Evolutionary conservation across 2,888 invertebrate genomes (phyloP).

Genomic region (Ptycholaimellus sp.): DNA sequence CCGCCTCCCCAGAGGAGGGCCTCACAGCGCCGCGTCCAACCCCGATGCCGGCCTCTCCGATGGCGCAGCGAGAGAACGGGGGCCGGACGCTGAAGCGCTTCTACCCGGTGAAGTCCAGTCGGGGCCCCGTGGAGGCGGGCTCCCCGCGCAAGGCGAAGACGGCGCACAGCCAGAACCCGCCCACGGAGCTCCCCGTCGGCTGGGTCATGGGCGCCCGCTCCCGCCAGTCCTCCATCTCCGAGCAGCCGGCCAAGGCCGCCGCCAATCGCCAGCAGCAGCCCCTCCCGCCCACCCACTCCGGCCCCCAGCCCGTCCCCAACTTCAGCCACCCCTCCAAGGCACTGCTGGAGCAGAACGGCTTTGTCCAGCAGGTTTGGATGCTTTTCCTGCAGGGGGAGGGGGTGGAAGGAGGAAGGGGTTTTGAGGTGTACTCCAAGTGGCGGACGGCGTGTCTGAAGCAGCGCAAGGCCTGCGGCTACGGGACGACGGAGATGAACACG

Average conservation of each 20-base stretch:
- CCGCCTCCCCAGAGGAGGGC: neutral
- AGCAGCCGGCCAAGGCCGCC: conserved; percentile 1
- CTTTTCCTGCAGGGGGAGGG: too few species aligned
- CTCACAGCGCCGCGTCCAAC: neutral
- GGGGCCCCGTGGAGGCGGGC: conserved; percentile 30
- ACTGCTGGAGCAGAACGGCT: conserved; percentile 76
- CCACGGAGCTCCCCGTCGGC: conserved; percentile 69
- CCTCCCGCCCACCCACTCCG: conserved; percentile 10
- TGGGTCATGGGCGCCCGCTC: conserved; percentile 56
- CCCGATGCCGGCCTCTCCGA: conserved; percentile 16
- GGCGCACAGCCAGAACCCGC: conserved; percentile 55
- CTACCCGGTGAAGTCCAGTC: conserved; percentile 68
- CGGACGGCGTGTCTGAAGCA: conserved; percentile 78
- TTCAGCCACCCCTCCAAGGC: conserved; percentile 64
- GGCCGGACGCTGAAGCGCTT: conserved; percentile 42
- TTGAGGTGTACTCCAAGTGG: conserved; percentile 67
- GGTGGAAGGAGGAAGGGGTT: too few species aligned
- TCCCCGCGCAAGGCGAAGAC: conserved; percentile 54
- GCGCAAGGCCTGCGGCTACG: conserved; percentile 67
- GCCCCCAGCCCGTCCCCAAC: conserved; percentile 50
- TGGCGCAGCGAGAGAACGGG: conserved; percentile 18
- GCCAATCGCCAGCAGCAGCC: conserved; percentile 3
- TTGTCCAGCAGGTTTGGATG: conserved; percentile 64
- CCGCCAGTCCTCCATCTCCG: conserved; percentile 16
- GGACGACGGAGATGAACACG: conserved; percentile 97